Percentiles rank a stretch among this genome's conserved stretches.
phyloP scores from a whole-genome alignment of 2,797 vertebrate genomes.

The Tolypeutes matacus region DNA sequence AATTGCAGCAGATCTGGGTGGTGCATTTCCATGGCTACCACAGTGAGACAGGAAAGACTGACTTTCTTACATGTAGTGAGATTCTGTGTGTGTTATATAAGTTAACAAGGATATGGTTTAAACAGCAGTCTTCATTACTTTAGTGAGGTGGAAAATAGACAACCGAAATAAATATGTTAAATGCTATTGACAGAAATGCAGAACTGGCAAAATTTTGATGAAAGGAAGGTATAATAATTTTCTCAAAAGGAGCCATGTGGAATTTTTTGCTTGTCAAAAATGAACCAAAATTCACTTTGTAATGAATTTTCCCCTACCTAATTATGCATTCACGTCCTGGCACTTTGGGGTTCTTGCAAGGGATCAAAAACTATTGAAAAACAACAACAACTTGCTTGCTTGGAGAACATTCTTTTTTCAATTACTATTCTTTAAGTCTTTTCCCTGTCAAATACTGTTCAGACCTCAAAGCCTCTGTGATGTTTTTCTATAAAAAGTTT shows the following conservation, averaged over 20 bases:
- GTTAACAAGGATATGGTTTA: conserved; percentile 58
- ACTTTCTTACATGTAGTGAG: not conserved
- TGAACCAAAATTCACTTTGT: conserved; percentile 80
- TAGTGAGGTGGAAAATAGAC: conserved; percentile 62
- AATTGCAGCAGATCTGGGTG: not conserved
- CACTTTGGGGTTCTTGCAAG: conserved; percentile 68
- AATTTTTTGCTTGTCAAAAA: conserved; percentile 78
- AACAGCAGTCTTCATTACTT: conserved; percentile 58
- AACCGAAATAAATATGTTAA: conserved; percentile 77
- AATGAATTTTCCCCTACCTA: conserved; percentile 77
- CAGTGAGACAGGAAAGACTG: not conserved
- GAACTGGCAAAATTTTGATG: conserved; percentile 81
- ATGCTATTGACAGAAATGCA: conserved; percentile 77
- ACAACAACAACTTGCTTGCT: conserved; percentile 24
- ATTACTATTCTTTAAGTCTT: conserved; percentile 66
- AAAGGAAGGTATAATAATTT: conserved; percentile 82
- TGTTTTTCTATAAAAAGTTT: conserved; percentile 62
- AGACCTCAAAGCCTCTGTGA: conserved; percentile 58
- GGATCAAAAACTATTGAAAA: conserved; percentile 77
- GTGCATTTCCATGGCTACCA: not conserved
- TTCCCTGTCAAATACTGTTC: conserved; percentile 59
- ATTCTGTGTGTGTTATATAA: conserved; percentile 25
- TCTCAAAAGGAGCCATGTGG: conserved; percentile 77
- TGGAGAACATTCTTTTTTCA: conserved; percentile 65
- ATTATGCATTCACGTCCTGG: conserved; percentile 79